Evolutionary conservation across 2,797 vertebrate species (phyloP).

Genomic region (Prionace glauca): DNA sequence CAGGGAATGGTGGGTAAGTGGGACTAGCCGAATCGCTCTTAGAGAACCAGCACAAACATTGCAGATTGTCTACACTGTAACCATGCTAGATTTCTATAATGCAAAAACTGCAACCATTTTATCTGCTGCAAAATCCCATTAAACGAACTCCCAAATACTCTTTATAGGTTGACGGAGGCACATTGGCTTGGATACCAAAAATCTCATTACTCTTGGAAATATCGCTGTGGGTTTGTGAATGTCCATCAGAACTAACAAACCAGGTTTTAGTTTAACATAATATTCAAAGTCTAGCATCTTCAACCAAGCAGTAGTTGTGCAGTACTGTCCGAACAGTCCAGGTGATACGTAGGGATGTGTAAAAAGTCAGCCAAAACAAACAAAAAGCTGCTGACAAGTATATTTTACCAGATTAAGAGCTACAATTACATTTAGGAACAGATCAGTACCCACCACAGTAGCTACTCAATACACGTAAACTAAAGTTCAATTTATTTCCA

Average conservation of each 20-base stretch:
- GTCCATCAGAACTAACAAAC: background rate
- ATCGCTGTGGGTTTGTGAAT: background rate
- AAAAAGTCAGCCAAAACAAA: background rate
- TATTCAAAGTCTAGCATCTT: background rate
- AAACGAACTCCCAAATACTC: background rate
- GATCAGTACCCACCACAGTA: background rate
- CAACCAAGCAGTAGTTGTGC: background rate
- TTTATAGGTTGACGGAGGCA: background rate
- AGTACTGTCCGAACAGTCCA: background rate
- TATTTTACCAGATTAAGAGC: background rate
- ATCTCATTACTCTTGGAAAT: background rate
- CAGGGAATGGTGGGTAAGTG: too few species aligned
- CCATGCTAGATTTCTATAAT: background rate
- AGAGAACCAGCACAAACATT: too few species aligned
- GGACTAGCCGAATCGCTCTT: too few species aligned
- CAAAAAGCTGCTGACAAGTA: background rate
- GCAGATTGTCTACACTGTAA: too few species aligned
- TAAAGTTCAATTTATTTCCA: background rate
- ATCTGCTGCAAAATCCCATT: background rate
- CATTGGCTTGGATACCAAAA: background rate
- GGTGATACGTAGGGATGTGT: background rate
- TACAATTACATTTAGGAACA: background rate
- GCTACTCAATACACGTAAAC: background rate
- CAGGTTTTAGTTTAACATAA: background rate
- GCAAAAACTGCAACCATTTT: background rate